Conservation (phyloP, 1,140 invertebrate species). For the Philotrypesis tridentata region DNA sequence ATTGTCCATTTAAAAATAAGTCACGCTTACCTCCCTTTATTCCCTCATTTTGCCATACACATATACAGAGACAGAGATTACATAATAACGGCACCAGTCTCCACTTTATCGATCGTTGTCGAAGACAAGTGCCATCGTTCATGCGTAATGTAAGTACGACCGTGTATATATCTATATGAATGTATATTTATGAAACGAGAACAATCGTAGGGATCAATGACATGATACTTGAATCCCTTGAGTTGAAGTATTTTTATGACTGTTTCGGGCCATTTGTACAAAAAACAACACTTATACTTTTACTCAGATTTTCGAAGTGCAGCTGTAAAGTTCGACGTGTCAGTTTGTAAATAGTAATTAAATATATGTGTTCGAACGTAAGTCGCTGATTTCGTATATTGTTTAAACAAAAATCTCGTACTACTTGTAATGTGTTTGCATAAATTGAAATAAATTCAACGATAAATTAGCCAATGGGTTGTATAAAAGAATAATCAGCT, state of each 20-base stretch:
- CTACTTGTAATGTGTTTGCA: too few relatives aligned
- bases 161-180: not conserved
- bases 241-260: not conserved
- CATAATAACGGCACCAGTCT: not conserved
- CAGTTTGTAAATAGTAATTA: too few relatives aligned
- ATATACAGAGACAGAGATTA: too few relatives aligned
- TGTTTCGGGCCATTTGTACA: not conserved
- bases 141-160: not conserved
- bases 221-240: not conserved
- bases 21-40: not conserved
- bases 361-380: too few relatives aligned
- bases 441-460: too few relatives aligned
- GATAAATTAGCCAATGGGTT: too few relatives aligned
- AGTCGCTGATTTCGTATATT: too few relatives aligned
- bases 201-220: constrained; percentile 28
- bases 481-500: too few relatives aligned
- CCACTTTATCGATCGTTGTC: not conserved
- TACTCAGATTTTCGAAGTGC: too few relatives aligned
- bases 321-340: too few relatives aligned
- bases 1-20: not conserved
- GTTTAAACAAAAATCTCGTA: too few relatives aligned
- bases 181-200: constrained; percentile 9
- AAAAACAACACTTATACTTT: not conserved
- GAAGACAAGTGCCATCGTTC: not conserved
- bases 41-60: not conserved